Base-by-base conservation (phyloP, 2,113 vertebrate species). In the Caranx melampygus region DNA sequence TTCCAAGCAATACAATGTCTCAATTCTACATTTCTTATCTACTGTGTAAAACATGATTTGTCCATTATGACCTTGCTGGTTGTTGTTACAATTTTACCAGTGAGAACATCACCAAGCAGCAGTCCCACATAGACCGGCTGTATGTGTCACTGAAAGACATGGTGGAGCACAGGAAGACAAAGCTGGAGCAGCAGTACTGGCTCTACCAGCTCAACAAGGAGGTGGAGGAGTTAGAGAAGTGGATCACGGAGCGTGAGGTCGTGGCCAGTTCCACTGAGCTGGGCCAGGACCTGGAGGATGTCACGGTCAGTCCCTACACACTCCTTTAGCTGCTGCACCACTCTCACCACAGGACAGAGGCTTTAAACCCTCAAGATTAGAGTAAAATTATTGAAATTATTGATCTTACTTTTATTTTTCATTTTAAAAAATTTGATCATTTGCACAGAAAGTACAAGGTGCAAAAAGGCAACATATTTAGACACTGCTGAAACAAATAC, bases 131-230 rank as follows among this genome's bases (percentile, higher is more conserved):
- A 91, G 97, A 97, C 90, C 95, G 96, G 72, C 94, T 98, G 6
- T 96, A 97, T 0, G 96, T 96, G 60, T 94, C 97, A 55, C 94
- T 99, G 82, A 97, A 96, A 89, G 97, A 98, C 85, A 95, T 99
- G 94, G 96, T 97, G 0, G 96, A 96, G 59, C 96, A 98, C 78
- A 94, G 97, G 66, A 95, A 96, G 7, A 95, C 94, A 45, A 93
- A 95, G 62, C 94, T 99, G 81, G 97, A 98, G 89, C 97, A 98
- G 88, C 96, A 97, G 70, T 96, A 97, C 33, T 96, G 96, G 45
- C 95, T 99, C 40, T 98, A 96, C 85, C 98, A 99, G 91, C 96
- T 99, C 49, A 96, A 96, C 80, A 94, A 96, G 0, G 98, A 99
- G 34, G 94, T 99, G 57, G 97, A 98, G 0, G 97, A 97, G 86